Evolutionary conservation across 2,888 invertebrate species (phyloP).

Genomic region (Sinohyriopsis cumingii): DNA sequence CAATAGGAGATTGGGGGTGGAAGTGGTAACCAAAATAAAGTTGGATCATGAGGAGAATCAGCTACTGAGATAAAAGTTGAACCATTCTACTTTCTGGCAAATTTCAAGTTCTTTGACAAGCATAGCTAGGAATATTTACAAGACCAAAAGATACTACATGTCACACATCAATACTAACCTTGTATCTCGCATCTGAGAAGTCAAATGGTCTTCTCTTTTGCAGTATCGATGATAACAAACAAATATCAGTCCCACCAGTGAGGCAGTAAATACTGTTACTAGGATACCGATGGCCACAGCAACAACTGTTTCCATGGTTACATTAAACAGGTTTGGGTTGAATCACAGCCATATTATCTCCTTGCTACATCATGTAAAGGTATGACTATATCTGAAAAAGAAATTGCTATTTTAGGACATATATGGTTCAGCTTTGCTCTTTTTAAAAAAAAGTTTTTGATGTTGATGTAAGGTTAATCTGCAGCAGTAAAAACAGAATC

Average conservation of each 20-base stretch:
- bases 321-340: neutral
- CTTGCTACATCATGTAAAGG: too few species aligned
- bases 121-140: neutral
- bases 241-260: constrained; percentile 79
- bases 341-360: too few species aligned
- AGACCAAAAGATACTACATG: neutral
- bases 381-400: too few species aligned
- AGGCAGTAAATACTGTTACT: constrained; percentile 80
- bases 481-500: too few species aligned
- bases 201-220: constrained; percentile 60
- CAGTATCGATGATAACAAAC: constrained; percentile 77
- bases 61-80: neutral
- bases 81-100: too few species aligned
- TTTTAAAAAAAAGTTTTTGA: too few species aligned
- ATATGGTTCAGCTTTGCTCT: too few species aligned
- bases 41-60: neutral
- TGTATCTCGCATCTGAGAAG: constrained; percentile 56
- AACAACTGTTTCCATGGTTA: constrained; percentile 79
- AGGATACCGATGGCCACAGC: constrained; percentile 80
- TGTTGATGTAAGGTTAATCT: too few species aligned
- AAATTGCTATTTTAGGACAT: too few species aligned
- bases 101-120: too few species aligned
- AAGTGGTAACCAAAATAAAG: neutral
- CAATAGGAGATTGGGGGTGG: neutral
- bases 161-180: constrained; percentile 44